Conservation (phyloP, 2,888 invertebrate species). For the Cyaniris semiargus region DNA sequence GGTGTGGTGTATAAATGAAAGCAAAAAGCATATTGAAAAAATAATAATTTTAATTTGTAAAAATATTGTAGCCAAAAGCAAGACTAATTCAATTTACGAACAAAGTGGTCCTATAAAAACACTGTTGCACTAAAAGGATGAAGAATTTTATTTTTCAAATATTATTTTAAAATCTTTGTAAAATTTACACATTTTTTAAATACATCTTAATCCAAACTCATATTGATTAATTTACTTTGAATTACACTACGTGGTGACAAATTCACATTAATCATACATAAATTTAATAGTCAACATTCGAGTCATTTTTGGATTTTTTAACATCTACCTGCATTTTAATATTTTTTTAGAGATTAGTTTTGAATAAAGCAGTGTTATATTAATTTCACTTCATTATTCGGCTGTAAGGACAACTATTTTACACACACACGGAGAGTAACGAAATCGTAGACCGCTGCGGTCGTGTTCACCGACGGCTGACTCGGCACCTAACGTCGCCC, state of each 20-base stretch:
- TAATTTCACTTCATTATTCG: background rate
- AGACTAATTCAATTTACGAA: background rate
- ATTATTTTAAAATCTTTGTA: background rate
- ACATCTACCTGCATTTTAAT: no score
- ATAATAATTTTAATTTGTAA: background rate
- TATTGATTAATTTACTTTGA: background rate
- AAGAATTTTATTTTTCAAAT: no score
- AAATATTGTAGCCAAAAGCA: background rate
- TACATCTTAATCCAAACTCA: background rate
- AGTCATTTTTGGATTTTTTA: no score
- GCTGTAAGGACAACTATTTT: background rate
- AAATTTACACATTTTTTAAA: background rate
- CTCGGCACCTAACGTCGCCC: slow-evolving; percentile 52
- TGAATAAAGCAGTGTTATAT: background rate
- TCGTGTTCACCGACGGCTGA: slow-evolving; percentile 41
- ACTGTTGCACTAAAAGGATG: no score
- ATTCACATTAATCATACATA: no score
- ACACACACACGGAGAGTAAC: background rate
- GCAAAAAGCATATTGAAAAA: background rate
- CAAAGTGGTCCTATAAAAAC: background rate
- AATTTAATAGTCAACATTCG: no score
- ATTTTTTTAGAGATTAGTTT: no score
- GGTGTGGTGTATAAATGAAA: background rate
- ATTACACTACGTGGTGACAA: no score
- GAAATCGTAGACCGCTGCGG: background rate